Base-by-base conservation (phyloP, 2,113 vertebrate species). In the Oryzias melastigma region DNA sequence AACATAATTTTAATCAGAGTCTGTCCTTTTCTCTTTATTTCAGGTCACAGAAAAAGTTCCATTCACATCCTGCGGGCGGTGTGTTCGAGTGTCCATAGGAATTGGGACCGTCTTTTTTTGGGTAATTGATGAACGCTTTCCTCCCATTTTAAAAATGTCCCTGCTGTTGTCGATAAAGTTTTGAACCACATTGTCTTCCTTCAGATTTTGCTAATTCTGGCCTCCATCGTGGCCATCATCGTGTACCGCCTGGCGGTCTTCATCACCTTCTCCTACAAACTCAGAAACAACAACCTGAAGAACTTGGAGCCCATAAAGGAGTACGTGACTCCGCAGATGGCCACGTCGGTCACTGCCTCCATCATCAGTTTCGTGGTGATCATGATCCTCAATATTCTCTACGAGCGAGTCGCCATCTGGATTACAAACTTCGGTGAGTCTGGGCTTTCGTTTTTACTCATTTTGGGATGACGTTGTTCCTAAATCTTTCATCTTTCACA, bases 161-260 rank as follows among this genome's bases (percentile, higher is more conserved):
- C 22, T 20, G 40, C 16, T 35, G 15, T 17, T 52, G 3, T 52
- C 7, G 4, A 17, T 16, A 15, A 62, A 43, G 20, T 14, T 25
- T 46, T 29, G 14, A 42, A 13, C 2, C 62, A 2, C 10, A 12
- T 55, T 35, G 24, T 62, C 6, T 47, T 22, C 27, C 19, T 68
- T 19, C 14, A 98, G 95, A 93, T 98, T 52, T 69, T 96, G 45
- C 73, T 98, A 80, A 97, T 97, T 80, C 60, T 98, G 42, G 94
- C 93, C 1, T 98, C 95, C 4, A 93, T 97, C 16, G 91, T 98
- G 75, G 95, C 93, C 54, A 93, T 98, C 81, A 98, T 94, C 35
- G 92, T 97, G 58, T 98, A 98, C 81, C 91, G 95, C 24, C 92
- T 98, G 29, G 95, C 94, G 0, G 94, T 94, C 49, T 98, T 98